Conservation (phyloP, 2,797 vertebrate genomes). For the Hippoglossus hippoglossus region DNA sequence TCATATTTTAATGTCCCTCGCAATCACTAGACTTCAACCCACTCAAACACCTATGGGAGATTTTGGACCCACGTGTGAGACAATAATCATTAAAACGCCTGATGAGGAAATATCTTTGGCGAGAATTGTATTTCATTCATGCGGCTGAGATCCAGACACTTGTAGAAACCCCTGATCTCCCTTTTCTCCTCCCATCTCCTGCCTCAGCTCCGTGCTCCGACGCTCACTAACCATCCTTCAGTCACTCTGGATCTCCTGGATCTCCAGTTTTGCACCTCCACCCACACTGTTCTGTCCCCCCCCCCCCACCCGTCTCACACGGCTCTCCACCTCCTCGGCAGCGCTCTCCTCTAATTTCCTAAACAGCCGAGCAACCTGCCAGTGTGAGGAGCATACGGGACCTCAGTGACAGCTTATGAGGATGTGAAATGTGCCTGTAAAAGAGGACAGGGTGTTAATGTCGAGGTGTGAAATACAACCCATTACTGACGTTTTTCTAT, state of each 20-base stretch:
- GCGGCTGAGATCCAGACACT: neutral
- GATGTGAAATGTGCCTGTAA: conserved; percentile 11
- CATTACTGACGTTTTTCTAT: conserved; percentile 19
- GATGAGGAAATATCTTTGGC: too few species aligned
- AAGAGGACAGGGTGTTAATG: conserved; percentile 19
- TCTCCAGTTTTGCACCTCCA: conserved; percentile 32
- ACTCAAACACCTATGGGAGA: neutral
- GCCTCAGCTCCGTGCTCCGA: conserved; percentile 22
- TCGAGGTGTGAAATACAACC: conserved; percentile 12
- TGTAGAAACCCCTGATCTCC: too few species aligned
- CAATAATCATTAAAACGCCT: neutral
- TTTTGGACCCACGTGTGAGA: neutral
- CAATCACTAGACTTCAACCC: neutral
- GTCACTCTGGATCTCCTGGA: conserved; percentile 23
- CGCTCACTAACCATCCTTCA: conserved; percentile 33
- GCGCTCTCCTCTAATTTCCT: conserved; percentile 7
- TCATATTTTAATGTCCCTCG: neutral
- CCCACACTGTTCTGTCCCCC: conserved; percentile 18
- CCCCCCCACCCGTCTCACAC: conserved; percentile 25
- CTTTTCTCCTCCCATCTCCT: neutral
- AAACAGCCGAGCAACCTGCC: conserved; percentile 26
- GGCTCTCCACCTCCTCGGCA: conserved; percentile 10
- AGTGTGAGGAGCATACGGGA: conserved; percentile 41
- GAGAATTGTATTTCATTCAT: neutral
- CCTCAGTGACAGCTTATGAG: conserved; percentile 25